Base-by-base conservation (phyloP, 2,113 vertebrate genomes). In the Chelonoidis abingdonii region DNA sequence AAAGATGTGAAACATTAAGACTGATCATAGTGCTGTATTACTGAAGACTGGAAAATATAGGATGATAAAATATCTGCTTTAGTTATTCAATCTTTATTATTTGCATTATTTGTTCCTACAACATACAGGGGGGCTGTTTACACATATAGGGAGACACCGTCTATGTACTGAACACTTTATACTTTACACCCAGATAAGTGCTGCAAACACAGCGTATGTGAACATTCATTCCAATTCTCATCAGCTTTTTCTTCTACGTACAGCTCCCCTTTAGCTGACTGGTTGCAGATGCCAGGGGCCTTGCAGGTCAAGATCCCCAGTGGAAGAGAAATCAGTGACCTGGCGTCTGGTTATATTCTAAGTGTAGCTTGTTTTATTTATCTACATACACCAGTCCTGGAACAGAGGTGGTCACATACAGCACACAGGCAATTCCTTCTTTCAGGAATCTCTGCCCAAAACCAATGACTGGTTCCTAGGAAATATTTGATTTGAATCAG, bases 301-400 rank as follows among this genome's bases (percentile, higher is more conserved):
- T 57, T 24, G 75, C 0, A 10, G 1, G 3, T 3, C 4, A 0
- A 62, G 1, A 5, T n/a, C 52, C 76, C n/a, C 0, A 3, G 50
- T 78, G 17, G 27, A 86, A 29, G 65, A 0, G 5, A 80, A 38
- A 31, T 13, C 41, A 0, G 0, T 0, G 0, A 11, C 21, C 31
- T 57, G 3, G 0, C 31, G 54, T 50, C 54, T 78, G 1, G 0
- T 27, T 31, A 38, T 3, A 8, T 25, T 59, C 1, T 2, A 38
- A 14, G n/a, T 2, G 9, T 1, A 44, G 11, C 53, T 56, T 16
- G 17, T 35, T 78, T 5, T 49, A 1, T 0, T 11, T 1, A 22
- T 38, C 41, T 31, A 53, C 29, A 69, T 17, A 0, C 2, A 3
- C 0, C 1, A 27, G 16, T 80, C 24, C 80, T 84, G 13, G 44